A percentile compares a stretch with the other conserved stretches of the same genome.
These are phyloP conservation scores for Manacus vitellinus DNA, from an alignment of 2,113 vertebrate species.

Conservation along the genomic window DNA sequence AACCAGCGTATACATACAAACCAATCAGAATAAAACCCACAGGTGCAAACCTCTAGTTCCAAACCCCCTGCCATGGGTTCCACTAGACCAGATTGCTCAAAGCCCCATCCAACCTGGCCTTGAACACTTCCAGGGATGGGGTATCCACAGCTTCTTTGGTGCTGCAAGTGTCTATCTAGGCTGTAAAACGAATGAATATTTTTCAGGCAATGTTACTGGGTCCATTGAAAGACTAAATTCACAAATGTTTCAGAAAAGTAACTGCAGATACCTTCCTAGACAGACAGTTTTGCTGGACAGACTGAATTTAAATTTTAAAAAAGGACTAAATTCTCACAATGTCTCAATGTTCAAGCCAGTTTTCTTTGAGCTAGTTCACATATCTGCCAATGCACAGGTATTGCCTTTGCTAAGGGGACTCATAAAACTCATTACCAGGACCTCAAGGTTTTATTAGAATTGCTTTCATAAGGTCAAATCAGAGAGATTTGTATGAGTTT, in stretches of 20 bases:
- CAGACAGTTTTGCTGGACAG: not conserved
- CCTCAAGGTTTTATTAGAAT: not conserved
- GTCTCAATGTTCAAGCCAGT: not conserved
- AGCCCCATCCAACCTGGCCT: not conserved
- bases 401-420: not conserved
- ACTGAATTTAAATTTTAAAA: not conserved
- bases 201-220: not conserved
- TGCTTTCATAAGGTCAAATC: not conserved
- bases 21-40: not conserved
- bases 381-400: not conserved
- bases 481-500: fast-evolving
- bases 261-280: not conserved
- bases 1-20: not conserved
- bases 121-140: not conserved
- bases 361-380: not conserved
- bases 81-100: not conserved
- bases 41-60: not conserved
- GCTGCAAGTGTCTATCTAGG: not conserved
- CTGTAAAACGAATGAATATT: not conserved
- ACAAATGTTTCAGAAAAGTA: not conserved
- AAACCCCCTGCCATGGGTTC: not conserved
- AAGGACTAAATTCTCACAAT: not conserved
- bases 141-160: not conserved
- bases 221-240: not conserved
- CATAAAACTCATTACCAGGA: not conserved